These are phyloP conservation scores for Fistularia tabacaria DNA, from an alignment of 2,797 vertebrate species.

Conservation along the genomic window DNA sequence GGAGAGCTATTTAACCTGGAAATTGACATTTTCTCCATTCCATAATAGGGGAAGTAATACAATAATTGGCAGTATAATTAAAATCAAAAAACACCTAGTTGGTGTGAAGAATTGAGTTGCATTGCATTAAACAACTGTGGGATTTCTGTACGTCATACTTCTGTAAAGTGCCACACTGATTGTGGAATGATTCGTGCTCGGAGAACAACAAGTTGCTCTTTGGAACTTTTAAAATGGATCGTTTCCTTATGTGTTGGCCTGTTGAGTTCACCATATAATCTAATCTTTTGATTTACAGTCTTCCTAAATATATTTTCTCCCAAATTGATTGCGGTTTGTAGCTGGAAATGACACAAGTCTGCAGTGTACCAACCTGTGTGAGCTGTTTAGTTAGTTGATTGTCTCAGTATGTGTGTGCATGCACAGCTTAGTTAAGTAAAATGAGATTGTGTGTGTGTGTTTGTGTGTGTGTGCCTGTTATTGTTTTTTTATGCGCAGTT, in stretches of 20 bases:
- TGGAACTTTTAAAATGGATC: slow-evolving; percentile 1
- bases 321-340: neutral
- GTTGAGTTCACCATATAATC: slow-evolving; percentile 7
- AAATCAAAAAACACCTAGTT: too few species aligned
- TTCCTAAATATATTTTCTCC: too few species aligned
- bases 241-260: slow-evolving; percentile 1
- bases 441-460: slow-evolving; percentile 22
- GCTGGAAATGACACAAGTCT: slow-evolving; percentile 15
- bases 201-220: slow-evolving; percentile 2
- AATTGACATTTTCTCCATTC: too few species aligned
- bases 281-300: neutral
- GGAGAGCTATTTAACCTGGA: too few species aligned
- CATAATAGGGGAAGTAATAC: too few species aligned
- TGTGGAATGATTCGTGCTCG: neutral
- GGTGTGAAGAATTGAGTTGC: too few species aligned
- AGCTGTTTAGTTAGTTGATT: neutral
- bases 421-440: slow-evolving; percentile 36
- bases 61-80: too few species aligned
- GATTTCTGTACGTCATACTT: neutral
- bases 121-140: too few species aligned
- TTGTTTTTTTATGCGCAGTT: slow-evolving; percentile 17
- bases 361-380: slow-evolving; percentile 12
- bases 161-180: neutral
- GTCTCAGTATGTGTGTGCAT: slow-evolving; percentile 35
- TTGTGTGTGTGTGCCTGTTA: neutral